These are phyloP conservation scores for Anthopleura sola DNA, from an alignment of 64 coral and sea anemone species.

Conservation along the genomic window DNA sequence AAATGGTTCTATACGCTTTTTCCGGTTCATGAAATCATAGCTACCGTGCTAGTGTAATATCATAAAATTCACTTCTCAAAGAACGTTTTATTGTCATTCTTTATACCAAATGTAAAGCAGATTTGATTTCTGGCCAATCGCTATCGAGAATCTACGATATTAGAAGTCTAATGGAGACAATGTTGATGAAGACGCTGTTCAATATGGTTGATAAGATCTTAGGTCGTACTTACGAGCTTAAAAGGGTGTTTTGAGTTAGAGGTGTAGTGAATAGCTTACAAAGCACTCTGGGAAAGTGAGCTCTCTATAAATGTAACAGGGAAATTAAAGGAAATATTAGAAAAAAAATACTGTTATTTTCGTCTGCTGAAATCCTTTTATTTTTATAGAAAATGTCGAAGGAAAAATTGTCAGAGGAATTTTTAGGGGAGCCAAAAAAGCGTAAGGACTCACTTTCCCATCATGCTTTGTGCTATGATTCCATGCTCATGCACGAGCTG, in stretches of 20 bases:
- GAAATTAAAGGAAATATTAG: no score
- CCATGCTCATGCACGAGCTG: neutral
- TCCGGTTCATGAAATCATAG: neutral
- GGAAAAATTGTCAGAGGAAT: no score
- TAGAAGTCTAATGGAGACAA: neutral
- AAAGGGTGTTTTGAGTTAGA: neutral
- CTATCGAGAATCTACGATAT: neutral
- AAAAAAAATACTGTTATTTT: no score
- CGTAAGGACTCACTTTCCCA: no score
- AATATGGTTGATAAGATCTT: neutral
- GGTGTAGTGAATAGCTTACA: no score
- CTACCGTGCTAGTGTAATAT: neutral
- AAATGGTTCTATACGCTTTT: neutral
- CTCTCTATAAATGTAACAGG: no score
- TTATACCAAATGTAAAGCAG: neutral
- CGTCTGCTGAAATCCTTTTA: no score
- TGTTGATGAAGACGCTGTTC: neutral
- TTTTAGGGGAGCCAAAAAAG: no score
- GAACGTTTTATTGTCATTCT: neutral
- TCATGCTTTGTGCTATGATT: no score
- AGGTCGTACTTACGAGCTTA: neutral
- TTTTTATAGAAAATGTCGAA: no score
- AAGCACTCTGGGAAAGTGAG: no score
- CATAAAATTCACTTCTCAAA: neutral
- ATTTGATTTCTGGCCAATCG: neutral